phyloP scores from a whole-genome alignment of 2,113 vertebrate genomes.

The Macrotis lagotis region DNA sequence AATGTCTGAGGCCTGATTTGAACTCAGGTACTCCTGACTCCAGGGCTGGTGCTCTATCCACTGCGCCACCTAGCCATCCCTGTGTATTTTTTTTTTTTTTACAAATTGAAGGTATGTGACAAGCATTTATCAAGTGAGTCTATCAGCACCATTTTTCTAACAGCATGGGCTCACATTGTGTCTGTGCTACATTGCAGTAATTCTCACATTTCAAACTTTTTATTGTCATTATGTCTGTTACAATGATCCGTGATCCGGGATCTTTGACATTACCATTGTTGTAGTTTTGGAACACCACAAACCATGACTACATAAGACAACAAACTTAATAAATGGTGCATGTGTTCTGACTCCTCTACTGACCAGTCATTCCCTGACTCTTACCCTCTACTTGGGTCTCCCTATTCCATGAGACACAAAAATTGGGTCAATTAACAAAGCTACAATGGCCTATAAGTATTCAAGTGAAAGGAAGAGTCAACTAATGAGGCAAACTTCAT shows the following conservation, averaged over 20 bases:
- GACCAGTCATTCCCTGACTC: neutral
- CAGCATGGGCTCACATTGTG: neutral
- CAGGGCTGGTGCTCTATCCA: no score
- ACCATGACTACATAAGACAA: neutral
- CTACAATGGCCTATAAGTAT: neutral
- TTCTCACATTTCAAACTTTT: neutral
- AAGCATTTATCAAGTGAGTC: neutral
- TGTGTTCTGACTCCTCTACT: neutral
- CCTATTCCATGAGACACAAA: neutral
- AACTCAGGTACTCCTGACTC: no score
- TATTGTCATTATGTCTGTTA: neutral
- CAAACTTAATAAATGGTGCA: neutral
- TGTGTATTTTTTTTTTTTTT: no score
- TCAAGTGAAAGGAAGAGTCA: neutral
- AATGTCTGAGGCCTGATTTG: no score
- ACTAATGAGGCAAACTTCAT: neutral
- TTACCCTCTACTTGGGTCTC: neutral
- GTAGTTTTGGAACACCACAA: neutral
- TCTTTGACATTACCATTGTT: neutral
- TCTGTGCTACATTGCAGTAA: neutral
- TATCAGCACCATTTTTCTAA: neutral
- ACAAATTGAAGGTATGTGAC: neutral
- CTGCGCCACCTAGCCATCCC: no score
- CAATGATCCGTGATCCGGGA: neutral
- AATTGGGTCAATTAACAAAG: neutral